Evolutionary conservation across 2,797 vertebrate genomes (phyloP).

Genomic region (Pachyuromys duprasi): DNA sequence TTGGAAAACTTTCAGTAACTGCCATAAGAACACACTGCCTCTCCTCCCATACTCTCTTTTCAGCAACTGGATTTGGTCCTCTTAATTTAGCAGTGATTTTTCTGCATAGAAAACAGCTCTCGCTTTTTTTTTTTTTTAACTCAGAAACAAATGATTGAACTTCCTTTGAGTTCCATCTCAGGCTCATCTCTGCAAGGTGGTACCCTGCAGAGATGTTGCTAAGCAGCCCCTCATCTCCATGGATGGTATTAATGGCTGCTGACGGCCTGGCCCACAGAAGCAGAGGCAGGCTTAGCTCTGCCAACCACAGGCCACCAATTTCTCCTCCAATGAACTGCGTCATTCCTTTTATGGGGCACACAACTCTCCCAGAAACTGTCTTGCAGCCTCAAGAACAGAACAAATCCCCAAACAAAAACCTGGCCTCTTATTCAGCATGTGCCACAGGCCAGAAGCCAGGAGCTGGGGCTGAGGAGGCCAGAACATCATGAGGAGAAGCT

Average conservation of each 20-base stretch:
- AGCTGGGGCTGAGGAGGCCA: background rate
- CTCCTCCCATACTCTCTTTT: background rate
- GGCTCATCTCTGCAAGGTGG: background rate
- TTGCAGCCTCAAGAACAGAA: background rate
- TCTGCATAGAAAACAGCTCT: background rate
- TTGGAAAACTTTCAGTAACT: background rate
- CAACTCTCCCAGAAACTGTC: conserved; percentile 41
- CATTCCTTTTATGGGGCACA: conserved; percentile 47
- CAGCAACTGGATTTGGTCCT: background rate
- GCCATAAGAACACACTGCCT: background rate
- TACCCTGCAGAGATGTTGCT: background rate
- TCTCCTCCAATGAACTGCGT: conserved; percentile 1
- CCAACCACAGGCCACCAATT: background rate
- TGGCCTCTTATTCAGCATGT: background rate
- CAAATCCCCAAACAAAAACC: conserved; percentile 8
- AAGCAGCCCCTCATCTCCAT: background rate
- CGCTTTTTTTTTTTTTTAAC: background rate
- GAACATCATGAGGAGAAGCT: background rate
- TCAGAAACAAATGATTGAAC: background rate
- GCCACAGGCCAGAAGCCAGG: background rate
- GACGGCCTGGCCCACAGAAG: background rate
- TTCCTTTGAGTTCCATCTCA: background rate
- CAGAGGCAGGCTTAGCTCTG: fast-evolving
- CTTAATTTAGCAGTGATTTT: background rate
- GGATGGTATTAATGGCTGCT: background rate